Percentiles rank a stretch among this genome's conserved stretches.
phyloP scores from a whole-genome alignment of 2,888 invertebrate species.

The Kuschelorhynchus macadamiae region DNA sequence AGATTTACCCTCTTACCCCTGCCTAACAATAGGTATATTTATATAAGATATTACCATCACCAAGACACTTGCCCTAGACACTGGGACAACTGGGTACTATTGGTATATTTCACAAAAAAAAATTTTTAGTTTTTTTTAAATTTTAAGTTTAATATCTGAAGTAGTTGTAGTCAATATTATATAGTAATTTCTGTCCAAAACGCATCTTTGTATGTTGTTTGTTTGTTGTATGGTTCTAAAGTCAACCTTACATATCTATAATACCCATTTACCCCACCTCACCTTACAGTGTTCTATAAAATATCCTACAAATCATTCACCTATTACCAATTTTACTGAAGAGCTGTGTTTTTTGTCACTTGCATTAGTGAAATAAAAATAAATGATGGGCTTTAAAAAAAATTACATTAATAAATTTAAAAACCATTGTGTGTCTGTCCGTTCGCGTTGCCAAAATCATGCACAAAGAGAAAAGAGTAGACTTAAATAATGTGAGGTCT shows the following conservation, averaged over 20 bases:
- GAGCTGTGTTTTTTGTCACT: too few relatives aligned
- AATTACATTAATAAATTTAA: too few relatives aligned
- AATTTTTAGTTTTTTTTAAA: slow-evolving; percentile 5
- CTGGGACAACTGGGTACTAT: slow-evolving; percentile 1
- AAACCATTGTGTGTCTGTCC: too few relatives aligned
- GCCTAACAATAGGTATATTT: not conserved
- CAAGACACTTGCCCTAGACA: slow-evolving; percentile 1
- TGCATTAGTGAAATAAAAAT: too few relatives aligned
- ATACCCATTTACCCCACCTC: slow-evolving; percentile 1
- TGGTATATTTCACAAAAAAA: slow-evolving; percentile 4
- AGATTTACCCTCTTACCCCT: not conserved
- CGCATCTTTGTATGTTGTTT: slow-evolving; percentile 9
- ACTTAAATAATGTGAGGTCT: too few relatives aligned
- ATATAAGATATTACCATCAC: slow-evolving; percentile 1
- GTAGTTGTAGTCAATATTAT: slow-evolving; percentile 4
- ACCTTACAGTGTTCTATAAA: too few relatives aligned
- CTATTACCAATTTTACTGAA: slow-evolving; percentile 1
- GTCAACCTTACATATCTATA: slow-evolving; percentile 3
- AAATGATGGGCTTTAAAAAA: too few relatives aligned
- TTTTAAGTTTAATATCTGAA: slow-evolving; percentile 8
- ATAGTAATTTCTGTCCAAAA: slow-evolving; percentile 5
- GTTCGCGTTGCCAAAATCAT: too few relatives aligned
- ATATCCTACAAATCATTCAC: too few relatives aligned
- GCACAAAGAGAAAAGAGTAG: too few relatives aligned
- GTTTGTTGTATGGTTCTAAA: slow-evolving; percentile 11